Percentiles rank a stretch among this genome's conserved stretches.
Evolutionary conservation across 2,797 vertebrate genomes (phyloP).

Genomic region (Pantherophis alleghaniensis): DNA sequence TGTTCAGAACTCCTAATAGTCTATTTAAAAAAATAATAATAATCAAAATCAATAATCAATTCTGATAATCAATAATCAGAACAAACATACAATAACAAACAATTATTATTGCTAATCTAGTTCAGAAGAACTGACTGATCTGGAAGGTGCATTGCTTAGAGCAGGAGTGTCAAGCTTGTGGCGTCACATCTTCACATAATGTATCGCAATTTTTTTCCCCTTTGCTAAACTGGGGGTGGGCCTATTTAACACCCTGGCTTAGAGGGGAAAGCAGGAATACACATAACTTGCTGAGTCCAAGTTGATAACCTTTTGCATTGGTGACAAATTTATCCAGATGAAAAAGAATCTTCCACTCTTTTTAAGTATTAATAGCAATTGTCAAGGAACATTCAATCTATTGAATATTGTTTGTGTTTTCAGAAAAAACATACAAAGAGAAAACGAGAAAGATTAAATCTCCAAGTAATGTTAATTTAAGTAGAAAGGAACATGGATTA

Average conservation of each 20-base stretch:
- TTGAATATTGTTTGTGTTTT: not conserved
- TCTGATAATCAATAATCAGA: not conserved
- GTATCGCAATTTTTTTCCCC: too few relatives aligned
- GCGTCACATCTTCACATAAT: too few relatives aligned
- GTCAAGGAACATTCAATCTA: not conserved
- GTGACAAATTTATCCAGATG: not conserved
- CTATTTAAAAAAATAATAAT: not conserved
- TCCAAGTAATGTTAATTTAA: not conserved
- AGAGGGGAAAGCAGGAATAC: not conserved
- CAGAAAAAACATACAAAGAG: not conserved
- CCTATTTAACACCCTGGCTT: too few relatives aligned
- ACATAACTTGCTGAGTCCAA: not conserved
- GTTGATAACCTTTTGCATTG: not conserved
- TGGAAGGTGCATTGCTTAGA: not conserved
- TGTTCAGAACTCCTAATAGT: not conserved
- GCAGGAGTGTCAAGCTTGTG: too few relatives aligned
- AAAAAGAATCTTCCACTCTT: not conserved
- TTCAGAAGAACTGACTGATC: not conserved
- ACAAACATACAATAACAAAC: not conserved
- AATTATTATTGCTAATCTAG: not conserved
- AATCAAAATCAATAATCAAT: not conserved
- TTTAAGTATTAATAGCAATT: not conserved
- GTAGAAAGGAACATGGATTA: not conserved
- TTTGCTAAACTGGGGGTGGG: too few relatives aligned
- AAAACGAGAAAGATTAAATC: not conserved